phyloP scores from a whole-genome alignment of 2,797 vertebrate species.

The Melanotaenia nigrans region DNA sequence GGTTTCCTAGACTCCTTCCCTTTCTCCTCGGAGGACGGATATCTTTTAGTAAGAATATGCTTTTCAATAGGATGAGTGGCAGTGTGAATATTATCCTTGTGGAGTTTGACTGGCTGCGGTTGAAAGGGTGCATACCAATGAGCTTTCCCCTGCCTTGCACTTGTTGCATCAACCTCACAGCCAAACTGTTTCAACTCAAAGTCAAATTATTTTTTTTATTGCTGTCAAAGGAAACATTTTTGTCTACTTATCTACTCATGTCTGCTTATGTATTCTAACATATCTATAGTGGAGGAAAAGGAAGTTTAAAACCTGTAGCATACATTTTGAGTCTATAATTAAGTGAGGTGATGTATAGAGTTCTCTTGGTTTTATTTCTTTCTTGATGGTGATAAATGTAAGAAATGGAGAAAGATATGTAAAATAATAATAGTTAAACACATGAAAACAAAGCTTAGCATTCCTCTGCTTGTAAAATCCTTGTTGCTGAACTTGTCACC shows the following conservation, averaged over 20 bases:
- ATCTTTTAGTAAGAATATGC: slow-evolving; percentile 48
- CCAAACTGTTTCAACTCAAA: slow-evolving; percentile 62
- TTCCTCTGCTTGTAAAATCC: background rate
- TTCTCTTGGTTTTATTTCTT: background rate
- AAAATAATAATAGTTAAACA: background rate
- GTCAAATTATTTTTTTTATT: slow-evolving; percentile 51
- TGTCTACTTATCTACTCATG: slow-evolving; percentile 44
- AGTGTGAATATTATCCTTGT: slow-evolving; percentile 66
- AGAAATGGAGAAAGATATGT: background rate
- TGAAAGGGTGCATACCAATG: slow-evolving; percentile 68
- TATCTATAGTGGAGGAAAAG: background rate
- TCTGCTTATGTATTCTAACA: background rate
- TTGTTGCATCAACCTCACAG: slow-evolving; percentile 77
- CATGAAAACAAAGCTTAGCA: background rate
- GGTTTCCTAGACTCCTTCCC: slow-evolving; percentile 13
- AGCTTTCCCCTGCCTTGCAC: slow-evolving; percentile 56
- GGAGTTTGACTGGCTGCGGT: slow-evolving; percentile 58
- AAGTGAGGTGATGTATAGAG: background rate
- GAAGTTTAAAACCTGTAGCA: background rate
- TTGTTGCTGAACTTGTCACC: background rate
- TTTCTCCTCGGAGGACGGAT: slow-evolving; percentile 35
- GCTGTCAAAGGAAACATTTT: slow-evolving; percentile 56
- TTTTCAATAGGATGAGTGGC: slow-evolving; percentile 55
- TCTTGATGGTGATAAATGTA: background rate
- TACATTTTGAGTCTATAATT: background rate